Base-by-base conservation (phyloP, 30 jellyfish, hydroid and myxozoan genomes). In the Aurelia aurita region DNA sequence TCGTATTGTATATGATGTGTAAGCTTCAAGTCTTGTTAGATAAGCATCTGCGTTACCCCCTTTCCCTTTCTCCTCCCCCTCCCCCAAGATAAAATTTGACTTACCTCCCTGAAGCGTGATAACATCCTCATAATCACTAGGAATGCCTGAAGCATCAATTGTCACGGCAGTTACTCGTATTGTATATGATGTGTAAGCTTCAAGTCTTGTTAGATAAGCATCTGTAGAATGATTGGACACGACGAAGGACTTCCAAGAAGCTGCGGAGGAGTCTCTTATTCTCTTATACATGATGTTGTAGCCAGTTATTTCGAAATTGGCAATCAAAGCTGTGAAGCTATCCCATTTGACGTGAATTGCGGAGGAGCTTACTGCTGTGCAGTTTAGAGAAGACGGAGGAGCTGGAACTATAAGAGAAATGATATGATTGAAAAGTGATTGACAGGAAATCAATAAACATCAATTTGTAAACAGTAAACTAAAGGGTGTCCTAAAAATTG, bases 51-150 rank as follows among this genome's bases (percentile, higher is more conserved):
- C n/a, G n/a, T n/a, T n/a, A n/a, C n/a, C n/a, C n/a, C n/a, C n/a
- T n/a, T n/a, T n/a, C n/a, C n/a, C n/a, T n/a, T n/a, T n/a, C n/a
- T n/a, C n/a, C n/a, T n/a, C n/a, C n/a, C n/a, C n/a, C n/a, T n/a
- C n/a, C n/a, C n/a, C n/a, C n/a, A n/a, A n/a, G n/a, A n/a, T n/a
- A n/a, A 78, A 29, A 44, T 22, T 31, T 14, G 11, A 63, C 79
- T 39, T 35, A 89, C 97, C 93, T 64, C 97, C 97, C 51, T 89
- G 89, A 23, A 80, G 25, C 8, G 97, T 89, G 44, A 69, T 43
- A 3, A 82, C 91, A 25, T 82, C 85, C 1, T 22, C 67, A 15
- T 61, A 70, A 43, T 58, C 59, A 25, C 85, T 82, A 0, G 91
- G 91, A 16, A 82, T 82, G 13, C 91, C 91, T 1, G 53, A 3